phyloP scores from a whole-genome alignment of 2,113 vertebrate genomes.

The Camarhynchus parvulus region DNA sequence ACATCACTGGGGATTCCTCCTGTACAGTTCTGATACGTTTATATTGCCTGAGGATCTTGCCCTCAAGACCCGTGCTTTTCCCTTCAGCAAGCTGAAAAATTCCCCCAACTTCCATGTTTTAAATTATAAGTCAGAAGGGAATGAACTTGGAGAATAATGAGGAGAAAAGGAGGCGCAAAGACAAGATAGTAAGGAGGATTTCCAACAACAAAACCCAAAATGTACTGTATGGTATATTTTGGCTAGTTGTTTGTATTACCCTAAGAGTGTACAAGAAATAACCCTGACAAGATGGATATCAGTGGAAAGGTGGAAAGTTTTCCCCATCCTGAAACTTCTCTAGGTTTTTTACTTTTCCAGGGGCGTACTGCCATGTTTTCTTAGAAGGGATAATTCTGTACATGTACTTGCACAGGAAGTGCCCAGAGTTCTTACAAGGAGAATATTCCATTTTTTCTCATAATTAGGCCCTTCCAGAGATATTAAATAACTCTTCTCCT shows the following conservation, averaged over 20 bases:
- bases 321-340: neutral
- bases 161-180: neutral
- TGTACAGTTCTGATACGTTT: neutral
- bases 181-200: neutral
- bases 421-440: neutral
- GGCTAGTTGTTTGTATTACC: neutral
- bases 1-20: neutral
- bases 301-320: neutral
- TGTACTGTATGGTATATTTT: neutral
- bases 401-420: neutral
- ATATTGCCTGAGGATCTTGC: neutral
- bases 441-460: neutral
- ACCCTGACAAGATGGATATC: neutral
- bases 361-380: neutral
- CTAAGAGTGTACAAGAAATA: neutral
- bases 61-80: neutral
- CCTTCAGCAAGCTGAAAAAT: neutral
- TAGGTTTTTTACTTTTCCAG: neutral
- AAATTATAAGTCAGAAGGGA: neutral
- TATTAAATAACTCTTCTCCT: neutral
- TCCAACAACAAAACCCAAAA: too few relatives aligned
- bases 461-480: neutral
- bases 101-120: neutral
- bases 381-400: neutral
- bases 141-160: neutral